Conservation (phyloP, 1,140 invertebrate species). For the Arctopsyche grandis region DNA sequence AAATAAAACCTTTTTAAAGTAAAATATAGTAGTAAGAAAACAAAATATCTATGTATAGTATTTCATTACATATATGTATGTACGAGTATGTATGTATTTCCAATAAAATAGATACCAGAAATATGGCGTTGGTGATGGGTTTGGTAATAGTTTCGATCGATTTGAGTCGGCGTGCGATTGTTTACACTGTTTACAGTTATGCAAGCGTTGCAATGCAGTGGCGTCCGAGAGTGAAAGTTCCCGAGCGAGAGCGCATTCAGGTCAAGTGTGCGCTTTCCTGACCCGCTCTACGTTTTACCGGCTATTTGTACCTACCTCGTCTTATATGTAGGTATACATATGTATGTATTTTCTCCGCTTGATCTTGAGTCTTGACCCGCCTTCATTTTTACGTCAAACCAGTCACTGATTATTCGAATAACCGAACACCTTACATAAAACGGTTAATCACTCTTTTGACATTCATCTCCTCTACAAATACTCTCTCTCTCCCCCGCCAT, state of each 20-base stretch:
- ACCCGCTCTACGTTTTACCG: not conserved
- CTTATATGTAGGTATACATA: too few species aligned
- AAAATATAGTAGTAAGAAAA: too few species aligned
- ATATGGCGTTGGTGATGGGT: not conserved
- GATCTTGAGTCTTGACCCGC: constrained; percentile 42
- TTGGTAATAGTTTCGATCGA: not conserved
- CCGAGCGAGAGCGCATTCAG: constrained; percentile 1
- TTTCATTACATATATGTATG: not conserved
- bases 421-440: too few species aligned
- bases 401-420: not conserved
- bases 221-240: constrained; percentile 29
- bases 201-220: constrained; percentile 27
- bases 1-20: too few species aligned
- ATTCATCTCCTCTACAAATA: too few species aligned
- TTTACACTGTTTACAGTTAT: constrained; percentile 3
- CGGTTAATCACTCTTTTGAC: too few species aligned
- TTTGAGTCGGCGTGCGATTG: not conserved
- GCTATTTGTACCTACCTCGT: not conserved
- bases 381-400: not conserved
- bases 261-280: constrained; percentile 35
- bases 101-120: too few species aligned
- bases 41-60: too few species aligned
- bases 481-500: too few species aligned
- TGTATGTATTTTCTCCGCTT: not conserved
- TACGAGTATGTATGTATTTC: not conserved